phyloP scores from a whole-genome alignment of 53 echinoderm and acorn worm species.

The Zoroaster sp. region DNA sequence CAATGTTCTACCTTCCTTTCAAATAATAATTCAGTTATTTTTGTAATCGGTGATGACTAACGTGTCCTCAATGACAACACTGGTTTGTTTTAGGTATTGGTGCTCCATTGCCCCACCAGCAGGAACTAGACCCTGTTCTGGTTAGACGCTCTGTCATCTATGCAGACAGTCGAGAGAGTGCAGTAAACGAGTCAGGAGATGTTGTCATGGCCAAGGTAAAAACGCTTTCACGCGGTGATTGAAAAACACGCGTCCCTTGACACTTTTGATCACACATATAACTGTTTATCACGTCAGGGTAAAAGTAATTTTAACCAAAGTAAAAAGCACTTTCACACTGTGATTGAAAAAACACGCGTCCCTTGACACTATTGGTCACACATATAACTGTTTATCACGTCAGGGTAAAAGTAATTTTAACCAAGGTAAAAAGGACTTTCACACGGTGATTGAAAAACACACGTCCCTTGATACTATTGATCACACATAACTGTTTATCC shows the following conservation, averaged over 20 bases:
- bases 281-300: neutral
- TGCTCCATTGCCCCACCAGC: constrained; percentile 67
- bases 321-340: constrained; percentile 40
- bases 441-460: too few species aligned
- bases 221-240: neutral
- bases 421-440: too few species aligned
- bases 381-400: too few species aligned
- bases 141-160: constrained; percentile 79
- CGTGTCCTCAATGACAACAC: too few species aligned
- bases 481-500: too few species aligned
- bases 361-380: too few species aligned
- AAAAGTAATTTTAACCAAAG: constrained; percentile 32
- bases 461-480: too few species aligned
- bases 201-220: constrained; percentile 78
- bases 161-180: constrained; percentile 68
- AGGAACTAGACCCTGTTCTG: constrained; percentile 84
- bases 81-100: constrained; percentile 89
- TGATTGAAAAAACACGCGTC: too few species aligned
- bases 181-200: constrained; percentile 87
- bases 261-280: neutral
- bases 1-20: neutral
- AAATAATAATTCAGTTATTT: too few species aligned
- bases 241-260: too few species aligned
- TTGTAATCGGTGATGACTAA: too few species aligned
- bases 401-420: too few species aligned